Conservation (phyloP, 2,113 vertebrate species). For the Passerina amoena region DNA sequence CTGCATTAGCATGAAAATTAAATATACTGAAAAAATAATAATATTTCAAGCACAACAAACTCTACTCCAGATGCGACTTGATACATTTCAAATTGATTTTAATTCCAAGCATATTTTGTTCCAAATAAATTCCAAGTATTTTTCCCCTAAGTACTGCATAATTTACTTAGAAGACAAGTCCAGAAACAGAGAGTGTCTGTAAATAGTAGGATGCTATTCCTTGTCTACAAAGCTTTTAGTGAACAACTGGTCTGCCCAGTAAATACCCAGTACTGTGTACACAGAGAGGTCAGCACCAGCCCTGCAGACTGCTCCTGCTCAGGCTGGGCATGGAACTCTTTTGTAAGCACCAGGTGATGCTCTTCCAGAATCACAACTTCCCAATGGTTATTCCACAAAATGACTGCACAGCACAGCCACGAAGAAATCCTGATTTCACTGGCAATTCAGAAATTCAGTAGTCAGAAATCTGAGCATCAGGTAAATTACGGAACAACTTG, state of each 20-base stretch:
- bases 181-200: background rate
- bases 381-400: background rate
- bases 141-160: background rate
- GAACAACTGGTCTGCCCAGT: background rate
- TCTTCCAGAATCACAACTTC: background rate
- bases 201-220: background rate
- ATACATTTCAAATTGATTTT: background rate
- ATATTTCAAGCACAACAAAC: background rate
- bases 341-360: background rate
- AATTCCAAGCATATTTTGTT: background rate
- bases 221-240: background rate
- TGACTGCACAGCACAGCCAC: background rate
- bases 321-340: background rate
- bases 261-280: background rate
- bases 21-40: background rate
- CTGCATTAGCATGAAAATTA: background rate
- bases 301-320: background rate
- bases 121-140: background rate
- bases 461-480: background rate
- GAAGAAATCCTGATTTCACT: background rate
- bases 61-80: background rate
- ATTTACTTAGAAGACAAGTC: background rate
- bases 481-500: background rate
- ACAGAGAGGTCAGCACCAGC: background rate
- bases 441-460: background rate